These are phyloP conservation scores for Penaeus chinensis DNA, from an alignment of 1,140 invertebrate genomes.

Conservation along the genomic window DNA sequence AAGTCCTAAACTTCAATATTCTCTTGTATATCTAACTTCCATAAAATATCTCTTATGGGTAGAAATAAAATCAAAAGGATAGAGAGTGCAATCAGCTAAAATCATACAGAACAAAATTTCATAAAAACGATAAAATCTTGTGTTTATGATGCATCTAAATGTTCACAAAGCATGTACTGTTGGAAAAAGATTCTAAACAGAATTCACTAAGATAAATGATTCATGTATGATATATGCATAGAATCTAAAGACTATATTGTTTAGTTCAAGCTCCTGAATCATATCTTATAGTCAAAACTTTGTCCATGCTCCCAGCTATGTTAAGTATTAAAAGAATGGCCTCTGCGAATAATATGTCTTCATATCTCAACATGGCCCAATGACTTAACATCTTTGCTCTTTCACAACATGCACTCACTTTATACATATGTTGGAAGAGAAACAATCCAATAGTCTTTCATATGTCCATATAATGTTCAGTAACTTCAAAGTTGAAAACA, in stretches of 20 bases:
- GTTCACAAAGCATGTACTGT: too few relatives aligned
- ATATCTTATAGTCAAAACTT: too few relatives aligned
- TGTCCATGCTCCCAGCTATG: too few relatives aligned
- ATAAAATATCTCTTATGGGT: constrained; percentile 49
- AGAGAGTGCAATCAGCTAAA: constrained; percentile 42
- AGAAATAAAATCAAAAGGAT: constrained; percentile 31
- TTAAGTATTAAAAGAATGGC: too few relatives aligned
- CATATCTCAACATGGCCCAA: not conserved
- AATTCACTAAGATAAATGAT: too few relatives aligned
- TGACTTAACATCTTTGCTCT: constrained; percentile 11
- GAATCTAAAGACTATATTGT: too few relatives aligned
- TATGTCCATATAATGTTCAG: constrained; percentile 27
- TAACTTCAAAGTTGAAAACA: constrained; percentile 12
- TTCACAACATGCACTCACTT: not conserved
- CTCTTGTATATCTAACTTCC: constrained; percentile 43
- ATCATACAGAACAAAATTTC: not conserved
- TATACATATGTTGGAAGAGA: not conserved
- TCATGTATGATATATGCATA: too few relatives aligned
- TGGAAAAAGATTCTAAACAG: too few relatives aligned
- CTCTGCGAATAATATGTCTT: too few relatives aligned
- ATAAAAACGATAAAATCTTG: constrained; percentile 4
- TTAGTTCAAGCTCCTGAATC: too few relatives aligned
- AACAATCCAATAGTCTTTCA: constrained; percentile 14
- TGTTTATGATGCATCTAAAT: too few relatives aligned
- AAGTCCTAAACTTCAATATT: constrained; percentile 48